phyloP scores from a whole-genome alignment of 2,888 invertebrate species.

The Sinopyrophorus schimmeli region DNA sequence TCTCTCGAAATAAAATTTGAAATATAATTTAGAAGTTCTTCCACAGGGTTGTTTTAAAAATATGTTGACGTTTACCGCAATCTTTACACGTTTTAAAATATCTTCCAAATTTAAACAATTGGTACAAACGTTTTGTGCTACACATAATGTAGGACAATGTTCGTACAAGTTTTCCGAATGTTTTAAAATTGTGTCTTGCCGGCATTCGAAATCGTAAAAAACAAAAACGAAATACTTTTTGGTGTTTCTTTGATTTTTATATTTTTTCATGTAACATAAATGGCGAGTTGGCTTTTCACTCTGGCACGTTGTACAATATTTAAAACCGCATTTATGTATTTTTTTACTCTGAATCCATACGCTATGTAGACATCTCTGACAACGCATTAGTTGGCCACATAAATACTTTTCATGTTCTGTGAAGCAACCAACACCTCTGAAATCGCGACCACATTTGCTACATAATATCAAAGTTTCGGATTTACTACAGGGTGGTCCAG shows the following conservation, averaged over 20 bases:
- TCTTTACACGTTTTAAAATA: neutral
- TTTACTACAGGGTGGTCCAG: neutral
- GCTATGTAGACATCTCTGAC: constrained; percentile 1
- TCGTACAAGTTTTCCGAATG: neutral
- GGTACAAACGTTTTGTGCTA: neutral
- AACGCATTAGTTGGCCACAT: neutral
- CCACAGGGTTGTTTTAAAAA: constrained; percentile 1
- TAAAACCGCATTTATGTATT: neutral
- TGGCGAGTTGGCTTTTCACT: constrained; percentile 1
- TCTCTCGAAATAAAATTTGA: neutral
- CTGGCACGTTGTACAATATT: neutral
- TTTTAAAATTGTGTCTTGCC: neutral
- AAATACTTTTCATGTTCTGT: neutral
- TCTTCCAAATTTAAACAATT: neutral
- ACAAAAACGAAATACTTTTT: constrained; percentile 1
- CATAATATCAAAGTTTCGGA: neutral
- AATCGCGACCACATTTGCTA: neutral
- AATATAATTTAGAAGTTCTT: neutral
- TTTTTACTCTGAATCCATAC: neutral
- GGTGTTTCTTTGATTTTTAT: neutral
- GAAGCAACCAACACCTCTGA: neutral
- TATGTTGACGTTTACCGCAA: neutral
- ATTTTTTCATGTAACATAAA: constrained; percentile 3
- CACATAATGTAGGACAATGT: constrained; percentile 9
- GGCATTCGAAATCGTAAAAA: constrained; percentile 5